Base-by-base conservation (phyloP, 2,113 vertebrate genomes). In the Protomyctophum bolini region DNA sequence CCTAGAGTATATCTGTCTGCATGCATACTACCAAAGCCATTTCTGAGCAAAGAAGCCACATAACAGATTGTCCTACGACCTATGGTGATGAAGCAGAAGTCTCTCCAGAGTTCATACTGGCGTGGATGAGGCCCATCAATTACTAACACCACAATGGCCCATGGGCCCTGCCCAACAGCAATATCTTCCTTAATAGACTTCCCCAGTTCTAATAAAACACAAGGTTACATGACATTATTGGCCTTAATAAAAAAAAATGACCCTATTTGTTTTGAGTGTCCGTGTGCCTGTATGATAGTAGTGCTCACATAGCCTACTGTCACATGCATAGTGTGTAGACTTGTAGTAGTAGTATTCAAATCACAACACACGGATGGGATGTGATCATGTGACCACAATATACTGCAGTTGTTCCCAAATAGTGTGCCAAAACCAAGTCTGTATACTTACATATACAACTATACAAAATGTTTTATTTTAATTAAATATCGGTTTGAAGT, bases 161-260 rank as follows among this genome's bases (percentile, higher is more conserved):
- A 52, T 61, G 58, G 74, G 67, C 70, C 29, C 51, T 65, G 70
- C 60, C 63, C 10, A 48, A 47, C 61, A 63, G 75, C 73, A 75
- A 74, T 76, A 71, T 86, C 58, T 76, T 59, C 73, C 63, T 82
- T 91, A 83, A 87, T 81, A 72, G 82, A 64, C 76, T 66, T 33
- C 9, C 2, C 2, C 52, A 73, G 72, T 82, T 73, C 33, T 41
- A 41, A 81, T 91, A 86, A 89, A 91, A 81, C 81, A 88, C 85
- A 91, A 85, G 84, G 89, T 83, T 83, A 75, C 63, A 79, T 61
- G 80, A 79, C 66, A 82, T 84, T 75, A 76, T 68, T 77, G 56
- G 67, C 63, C 51, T 70, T 71, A 29, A 21, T 70, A 71, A 76
- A 80, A 46, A 21, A 41, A 41, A 41, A 67, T 50, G 70, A 83